phyloP scores from a whole-genome alignment of 2,113 vertebrate species.

The Felis catus region F.catus_Fca126_mat1.0 CM031420.1:64288501-64289000 shows the following conservation, averaged over 20 bases:
- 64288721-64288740: not conserved
- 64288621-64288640: not conserved
- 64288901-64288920: not conserved
- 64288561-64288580: slow-evolving; percentile 14
- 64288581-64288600: not conserved
- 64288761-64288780: not conserved
- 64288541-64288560: not conserved
- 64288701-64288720: not conserved
- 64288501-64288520: not conserved
- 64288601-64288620: not conserved
- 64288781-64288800: not conserved
- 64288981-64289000: not conserved
- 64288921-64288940: not conserved
- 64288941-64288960: not conserved
- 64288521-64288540: not conserved
- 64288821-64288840: not conserved
- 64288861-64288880: not conserved
- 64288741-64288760: not conserved
- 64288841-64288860: not conserved
- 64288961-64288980: not conserved
- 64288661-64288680: not conserved
- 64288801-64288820: not conserved
- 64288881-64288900: not conserved
- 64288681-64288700: not conserved
- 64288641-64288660: not conserved